Evolutionary conservation across 1,140 invertebrate genomes (phyloP), one percentile per base, ranked within the genome.

Genomic region (Penaeus chinensis): DNA sequence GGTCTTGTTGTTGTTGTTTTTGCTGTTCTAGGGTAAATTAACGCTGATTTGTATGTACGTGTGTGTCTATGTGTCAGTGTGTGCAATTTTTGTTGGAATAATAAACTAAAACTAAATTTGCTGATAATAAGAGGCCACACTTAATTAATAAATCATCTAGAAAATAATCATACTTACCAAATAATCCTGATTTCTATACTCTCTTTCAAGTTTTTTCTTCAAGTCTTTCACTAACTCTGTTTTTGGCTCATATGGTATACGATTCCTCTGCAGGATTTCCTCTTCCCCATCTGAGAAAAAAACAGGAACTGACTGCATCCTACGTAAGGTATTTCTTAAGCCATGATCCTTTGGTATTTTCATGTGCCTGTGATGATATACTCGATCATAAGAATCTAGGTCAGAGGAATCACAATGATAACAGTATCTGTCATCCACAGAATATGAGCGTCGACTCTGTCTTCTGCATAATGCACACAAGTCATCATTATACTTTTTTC

Each of bases 221-320:
- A 85, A 47, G 63, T 85, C 63, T 80, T 80, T 85, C 27, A 85
- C 84, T 24, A 85, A 47, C 66, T 79, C 65, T 60, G 84, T 85
- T 18, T 76, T 85, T 69, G 84, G 84, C 24, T 80, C 77, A 80
- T 85, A 85, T 7, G 84, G 84, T 69, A 85, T 85, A 32, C 37
- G 65, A 65, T 18, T 69, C 20, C n/a, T 79, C 63, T 66, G 42
- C 20, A 69, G 4, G 60, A 32, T 47, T 11, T 60, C 37, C 22
- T 74, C 69, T 37, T 85, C 84, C 37, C 19, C 62, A 65, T 79
- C 77, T 5, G 77, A 76, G 32, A 65, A 13, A 19, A 54, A 24
- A 22, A 54, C 19, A 24, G 84, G 37, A n/a, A 77, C 19, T 65
- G 84, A 69, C 27, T 24, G 3, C 62, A 32, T 62, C 18, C 20